Conservation (phyloP, 2,888 invertebrate genomes). For the Athetis lepigone region DNA sequence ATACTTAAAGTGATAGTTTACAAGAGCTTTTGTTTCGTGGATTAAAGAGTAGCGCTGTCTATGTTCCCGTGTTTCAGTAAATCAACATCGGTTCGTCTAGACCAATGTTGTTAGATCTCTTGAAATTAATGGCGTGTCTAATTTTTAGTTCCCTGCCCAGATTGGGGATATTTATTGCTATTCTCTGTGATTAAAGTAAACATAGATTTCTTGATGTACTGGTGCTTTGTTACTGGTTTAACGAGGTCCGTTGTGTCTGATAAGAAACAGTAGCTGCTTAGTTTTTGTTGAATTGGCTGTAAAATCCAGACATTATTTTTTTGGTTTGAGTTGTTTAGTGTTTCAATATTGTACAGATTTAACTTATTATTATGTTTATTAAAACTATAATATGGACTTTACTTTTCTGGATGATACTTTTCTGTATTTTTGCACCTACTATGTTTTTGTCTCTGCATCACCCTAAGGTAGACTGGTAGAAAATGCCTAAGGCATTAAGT, state of each 20-base stretch:
- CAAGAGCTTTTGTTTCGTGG: conserved; percentile 30
- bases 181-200: conserved; percentile 30
- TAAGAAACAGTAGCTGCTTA: neutral
- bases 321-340: too few species aligned
- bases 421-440: too few species aligned
- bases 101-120: conserved; percentile 52
- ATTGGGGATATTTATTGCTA: conserved; percentile 47
- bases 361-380: too few species aligned
- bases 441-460: too few species aligned
- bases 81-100: conserved; percentile 58
- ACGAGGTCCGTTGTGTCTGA: conserved; percentile 9
- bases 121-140: conserved; percentile 54
- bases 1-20: conserved; percentile 19
- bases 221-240: conserved; percentile 14
- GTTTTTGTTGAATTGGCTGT: neutral
- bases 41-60: conserved; percentile 21
- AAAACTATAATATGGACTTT: too few species aligned
- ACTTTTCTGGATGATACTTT: too few species aligned
- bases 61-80: conserved; percentile 41
- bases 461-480: too few species aligned
- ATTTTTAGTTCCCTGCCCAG: conserved; percentile 46
- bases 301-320: too few species aligned
- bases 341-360: too few species aligned
- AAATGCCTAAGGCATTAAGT: too few species aligned
- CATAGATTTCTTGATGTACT: conserved; percentile 13